Evolutionary conservation across 2,797 vertebrate genomes (phyloP).

Genomic region (Simalia tracyae): DNA sequence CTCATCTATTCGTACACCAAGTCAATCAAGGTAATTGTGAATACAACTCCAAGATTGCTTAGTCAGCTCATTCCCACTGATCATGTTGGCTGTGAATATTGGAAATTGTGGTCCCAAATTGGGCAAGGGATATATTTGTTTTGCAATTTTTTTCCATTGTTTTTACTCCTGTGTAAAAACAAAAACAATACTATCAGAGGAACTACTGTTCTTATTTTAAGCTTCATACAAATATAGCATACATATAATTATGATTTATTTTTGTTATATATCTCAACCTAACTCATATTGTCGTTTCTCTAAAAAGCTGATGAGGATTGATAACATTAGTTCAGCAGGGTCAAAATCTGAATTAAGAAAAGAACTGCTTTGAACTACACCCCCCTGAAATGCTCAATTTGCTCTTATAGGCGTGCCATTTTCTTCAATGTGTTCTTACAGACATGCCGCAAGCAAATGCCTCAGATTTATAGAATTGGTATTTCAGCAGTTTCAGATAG

Average conservation of each 20-base stretch:
- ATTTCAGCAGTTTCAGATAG: conserved; percentile 4
- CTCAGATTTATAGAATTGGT: conserved; percentile 22
- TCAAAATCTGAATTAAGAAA: conserved; percentile 9
- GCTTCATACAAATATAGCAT: neutral
- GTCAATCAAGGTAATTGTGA: neutral
- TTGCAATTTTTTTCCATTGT: neutral
- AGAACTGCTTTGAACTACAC: neutral
- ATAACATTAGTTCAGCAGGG: conserved; percentile 13
- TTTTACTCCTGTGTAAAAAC: neutral
- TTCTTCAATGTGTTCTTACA: conserved; percentile 31
- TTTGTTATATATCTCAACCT: neutral
- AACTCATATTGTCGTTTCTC: neutral
- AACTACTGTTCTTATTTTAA: neutral
- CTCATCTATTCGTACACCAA: neutral
- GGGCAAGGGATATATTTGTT: neutral
- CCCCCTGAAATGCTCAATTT: neutral
- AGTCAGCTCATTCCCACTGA: neutral
- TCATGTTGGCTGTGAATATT: neutral
- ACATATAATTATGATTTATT: conserved; percentile 15
- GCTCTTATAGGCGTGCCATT: conserved; percentile 18
- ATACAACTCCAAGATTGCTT: neutral
- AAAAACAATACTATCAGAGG: neutral
- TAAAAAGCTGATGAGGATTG: conserved; percentile 7
- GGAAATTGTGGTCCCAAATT: neutral
- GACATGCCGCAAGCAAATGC: neutral